Percentiles rank a stretch among this genome's conserved stretches.
Evolutionary conservation across 2,888 invertebrate genomes (phyloP).

Genomic region (Gonocerus acuteangulatus): DNA sequence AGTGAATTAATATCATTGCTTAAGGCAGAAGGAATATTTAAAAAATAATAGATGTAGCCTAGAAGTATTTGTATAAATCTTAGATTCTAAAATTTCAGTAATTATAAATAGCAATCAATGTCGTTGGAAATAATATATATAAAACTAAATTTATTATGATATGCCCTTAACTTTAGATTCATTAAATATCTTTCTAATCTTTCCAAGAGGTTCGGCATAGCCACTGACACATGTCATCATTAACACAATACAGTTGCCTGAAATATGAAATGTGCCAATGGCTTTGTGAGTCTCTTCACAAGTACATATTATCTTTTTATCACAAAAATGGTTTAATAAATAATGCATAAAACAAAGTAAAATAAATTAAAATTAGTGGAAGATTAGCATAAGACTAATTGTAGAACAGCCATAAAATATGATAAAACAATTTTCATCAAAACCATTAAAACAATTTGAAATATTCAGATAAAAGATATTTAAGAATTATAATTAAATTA

Average conservation of each 20-base stretch:
- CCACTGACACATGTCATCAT: too few relatives aligned
- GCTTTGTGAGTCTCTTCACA: too few relatives aligned
- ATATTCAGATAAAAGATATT: too few relatives aligned
- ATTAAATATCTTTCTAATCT: background rate
- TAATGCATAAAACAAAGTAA: background rate
- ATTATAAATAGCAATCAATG: background rate
- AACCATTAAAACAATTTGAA: too few relatives aligned
- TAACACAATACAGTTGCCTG: too few relatives aligned
- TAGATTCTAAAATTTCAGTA: background rate
- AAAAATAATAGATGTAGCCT: background rate
- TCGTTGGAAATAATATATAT: background rate
- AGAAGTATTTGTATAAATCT: background rate
- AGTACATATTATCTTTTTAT: background rate
- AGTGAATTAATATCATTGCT: constrained; percentile 24
- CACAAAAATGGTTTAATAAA: background rate
- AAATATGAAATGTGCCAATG: too few relatives aligned
- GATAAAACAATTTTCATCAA: too few relatives aligned
- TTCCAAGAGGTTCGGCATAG: background rate
- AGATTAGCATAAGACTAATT: background rate
- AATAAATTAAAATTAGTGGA: background rate
- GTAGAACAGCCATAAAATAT: too few relatives aligned
- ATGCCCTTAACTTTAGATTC: background rate
- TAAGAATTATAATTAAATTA: too few relatives aligned
- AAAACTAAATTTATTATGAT: background rate
- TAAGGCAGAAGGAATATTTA: background rate